A percentile compares a stretch with the other conserved stretches of the same genome.
Conservation (phyloP, 37 sponge, comb jelly and placozoan species). For the Halichondria panicea region DNA sequence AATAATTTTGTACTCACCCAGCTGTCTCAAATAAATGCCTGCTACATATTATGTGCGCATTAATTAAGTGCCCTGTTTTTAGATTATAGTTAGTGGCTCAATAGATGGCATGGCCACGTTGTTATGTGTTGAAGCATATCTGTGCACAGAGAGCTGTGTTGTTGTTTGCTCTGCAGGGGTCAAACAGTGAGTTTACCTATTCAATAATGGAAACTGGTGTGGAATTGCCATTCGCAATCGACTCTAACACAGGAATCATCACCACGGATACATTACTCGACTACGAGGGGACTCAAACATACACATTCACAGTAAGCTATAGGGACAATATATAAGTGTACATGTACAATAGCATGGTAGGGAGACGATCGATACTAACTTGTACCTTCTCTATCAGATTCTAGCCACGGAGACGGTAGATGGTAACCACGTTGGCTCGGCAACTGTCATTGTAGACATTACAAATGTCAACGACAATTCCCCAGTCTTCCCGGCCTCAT, state of each 20-base stretch:
- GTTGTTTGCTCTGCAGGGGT: conserved; percentile 14
- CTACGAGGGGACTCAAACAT: conserved; percentile 24
- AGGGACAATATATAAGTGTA: background rate
- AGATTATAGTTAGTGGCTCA: background rate
- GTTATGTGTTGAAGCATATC: background rate
- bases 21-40: background rate
- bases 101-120: background rate
- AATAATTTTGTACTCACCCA: background rate
- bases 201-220: background rate
- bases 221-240: conserved; percentile 29
- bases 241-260: conserved; percentile 40
- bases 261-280: conserved; percentile 35
- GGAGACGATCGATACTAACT: background rate
- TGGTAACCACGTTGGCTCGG: background rate
- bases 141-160: too few species aligned
- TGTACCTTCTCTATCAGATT: conserved; percentile 3
- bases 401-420: conserved; percentile 9
- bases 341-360: background rate
- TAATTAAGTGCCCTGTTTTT: background rate
- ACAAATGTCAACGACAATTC: conserved; percentile 36
- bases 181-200: conserved; percentile 16
- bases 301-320: conserved; percentile 17
- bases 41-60: background rate
- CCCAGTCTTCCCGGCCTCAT: background rate
- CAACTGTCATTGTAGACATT: conserved; percentile 5